phyloP scores from a whole-genome alignment of 2,113 vertebrate species.

The Phrynosoma platyrhinos region DNA sequence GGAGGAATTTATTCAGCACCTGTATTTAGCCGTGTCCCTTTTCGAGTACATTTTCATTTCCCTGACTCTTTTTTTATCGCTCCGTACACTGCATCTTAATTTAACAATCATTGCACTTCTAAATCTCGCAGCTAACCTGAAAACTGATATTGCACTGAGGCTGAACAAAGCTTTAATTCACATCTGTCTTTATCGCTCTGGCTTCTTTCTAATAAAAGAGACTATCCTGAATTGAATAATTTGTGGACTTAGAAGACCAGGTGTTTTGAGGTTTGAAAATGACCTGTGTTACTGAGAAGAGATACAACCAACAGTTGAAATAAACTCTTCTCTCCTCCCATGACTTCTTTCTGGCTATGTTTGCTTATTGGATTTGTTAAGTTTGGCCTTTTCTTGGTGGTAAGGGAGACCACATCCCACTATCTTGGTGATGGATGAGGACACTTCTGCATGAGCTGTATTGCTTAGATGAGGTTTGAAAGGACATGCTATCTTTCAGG shows the following conservation, averaged over 20 bases:
- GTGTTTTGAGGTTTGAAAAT: slow-evolving; percentile 52
- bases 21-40: slow-evolving; percentile 63
- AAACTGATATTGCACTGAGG: slow-evolving; percentile 18
- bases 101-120: slow-evolving; percentile 31
- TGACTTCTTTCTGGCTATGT: slow-evolving; percentile 39
- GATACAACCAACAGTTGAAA: neutral
- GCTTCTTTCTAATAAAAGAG: slow-evolving; percentile 48
- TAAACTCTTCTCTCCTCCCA: neutral
- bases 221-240: slow-evolving; percentile 51
- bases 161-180: slow-evolving; percentile 37
- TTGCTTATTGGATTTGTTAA: slow-evolving; percentile 11
- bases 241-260: slow-evolving; percentile 22
- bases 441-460: neutral
- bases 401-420: neutral
- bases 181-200: slow-evolving; percentile 21
- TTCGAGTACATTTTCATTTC: slow-evolving; percentile 73
- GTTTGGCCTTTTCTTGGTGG: neutral
- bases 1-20: slow-evolving; percentile 69
- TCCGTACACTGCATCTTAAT: slow-evolving; percentile 25
- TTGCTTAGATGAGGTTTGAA: neutral
- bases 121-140: slow-evolving; percentile 36
- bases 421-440: fast-evolving
- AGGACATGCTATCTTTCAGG: slow-evolving; percentile 8
- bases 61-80: slow-evolving; percentile 61
- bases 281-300: slow-evolving; percentile 48